Percentiles rank a stretch among this genome's conserved stretches.
phyloP scores from a whole-genome alignment of 2,797 vertebrate species.

The Channallabes apus region DNA sequence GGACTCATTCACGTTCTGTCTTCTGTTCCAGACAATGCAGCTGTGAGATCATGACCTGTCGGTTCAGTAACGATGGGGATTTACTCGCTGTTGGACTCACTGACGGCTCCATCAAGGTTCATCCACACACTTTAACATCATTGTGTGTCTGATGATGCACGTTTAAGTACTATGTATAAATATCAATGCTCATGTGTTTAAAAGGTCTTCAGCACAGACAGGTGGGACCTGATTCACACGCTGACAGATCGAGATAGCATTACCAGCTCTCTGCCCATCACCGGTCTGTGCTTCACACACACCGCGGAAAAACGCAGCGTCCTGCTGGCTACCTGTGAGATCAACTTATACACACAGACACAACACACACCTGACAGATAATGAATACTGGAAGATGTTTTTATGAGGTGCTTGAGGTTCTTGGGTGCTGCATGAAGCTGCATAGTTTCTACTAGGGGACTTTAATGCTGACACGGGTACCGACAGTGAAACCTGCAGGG shows the following conservation, averaged over 20 bases:
- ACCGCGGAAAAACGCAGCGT: slow-evolving; percentile 47
- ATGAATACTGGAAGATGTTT: neutral
- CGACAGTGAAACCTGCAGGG: no score
- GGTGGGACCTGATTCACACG: slow-evolving; percentile 42
- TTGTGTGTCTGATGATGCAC: neutral
- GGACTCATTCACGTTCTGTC: slow-evolving; percentile 23
- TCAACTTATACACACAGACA: neutral
- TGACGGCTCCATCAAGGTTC: slow-evolving; percentile 54
- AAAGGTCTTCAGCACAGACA: slow-evolving; percentile 49
- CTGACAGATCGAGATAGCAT: slow-evolving; percentile 50
- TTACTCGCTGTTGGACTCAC: slow-evolving; percentile 49
- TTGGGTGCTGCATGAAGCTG: no score
- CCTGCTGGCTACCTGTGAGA: slow-evolving; percentile 66
- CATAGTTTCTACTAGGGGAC: no score
- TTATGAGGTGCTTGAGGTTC: neutral
- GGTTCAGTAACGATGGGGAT: slow-evolving; percentile 57
- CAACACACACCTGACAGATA: neutral
- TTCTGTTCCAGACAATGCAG: slow-evolving; percentile 50
- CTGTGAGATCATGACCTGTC: slow-evolving; percentile 54
- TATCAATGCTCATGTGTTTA: neutral
- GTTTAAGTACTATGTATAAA: no score
- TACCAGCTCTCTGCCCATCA: slow-evolving; percentile 54
- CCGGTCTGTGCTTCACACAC: slow-evolving; percentile 56
- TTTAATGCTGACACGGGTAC: no score
- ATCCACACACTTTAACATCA: neutral